Conservation (phyloP, 1,140 invertebrate genomes). For the Amphibalanus amphitrite region DNA sequence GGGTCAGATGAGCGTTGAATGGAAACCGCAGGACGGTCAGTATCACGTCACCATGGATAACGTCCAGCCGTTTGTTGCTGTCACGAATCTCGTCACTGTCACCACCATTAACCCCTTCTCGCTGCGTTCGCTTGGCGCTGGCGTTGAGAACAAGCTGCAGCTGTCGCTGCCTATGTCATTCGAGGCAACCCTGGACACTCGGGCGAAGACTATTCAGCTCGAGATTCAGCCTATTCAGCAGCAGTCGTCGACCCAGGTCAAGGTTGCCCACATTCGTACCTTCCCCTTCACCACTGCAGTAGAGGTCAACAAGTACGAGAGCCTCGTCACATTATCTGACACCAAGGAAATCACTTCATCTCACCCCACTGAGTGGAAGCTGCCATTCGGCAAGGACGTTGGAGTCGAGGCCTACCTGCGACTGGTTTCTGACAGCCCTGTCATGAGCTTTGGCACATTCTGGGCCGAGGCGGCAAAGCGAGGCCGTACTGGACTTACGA, state of each 20-base stretch:
- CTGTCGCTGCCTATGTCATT: neutral
- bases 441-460: neutral
- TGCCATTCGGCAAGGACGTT: neutral
- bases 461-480: neutral
- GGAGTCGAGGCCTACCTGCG: neutral
- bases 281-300: neutral
- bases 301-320: neutral
- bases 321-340: neutral
- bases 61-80: neutral
- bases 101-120: neutral
- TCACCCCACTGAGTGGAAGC: neutral
- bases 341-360: neutral
- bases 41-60: neutral
- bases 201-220: neutral
- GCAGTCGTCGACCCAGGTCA: neutral
- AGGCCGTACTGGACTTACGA: no score
- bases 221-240: neutral
- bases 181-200: neutral
- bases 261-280: neutral
- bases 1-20: neutral
- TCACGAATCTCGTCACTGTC: neutral
- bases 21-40: neutral
- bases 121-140: neutral
- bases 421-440: neutral
- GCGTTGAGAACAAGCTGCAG: neutral